Base-by-base conservation (phyloP, 2,888 invertebrate genomes). In the Luperina testacea region DNA sequence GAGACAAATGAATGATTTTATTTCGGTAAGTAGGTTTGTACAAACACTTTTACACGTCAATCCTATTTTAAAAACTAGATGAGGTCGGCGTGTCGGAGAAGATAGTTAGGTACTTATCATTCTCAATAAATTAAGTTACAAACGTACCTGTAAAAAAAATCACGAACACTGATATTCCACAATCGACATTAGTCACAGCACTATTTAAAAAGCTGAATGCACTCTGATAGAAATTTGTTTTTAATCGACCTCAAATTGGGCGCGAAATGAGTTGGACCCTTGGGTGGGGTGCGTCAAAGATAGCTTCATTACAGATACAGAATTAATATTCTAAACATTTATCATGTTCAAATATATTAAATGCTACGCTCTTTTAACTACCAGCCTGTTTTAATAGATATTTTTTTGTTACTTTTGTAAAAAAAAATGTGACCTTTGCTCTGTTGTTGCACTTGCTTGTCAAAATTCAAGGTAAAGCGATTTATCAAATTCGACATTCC, bases 201-300 rank as follows among this genome's bases (percentile, higher is more conserved):
- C 94, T 94, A 94, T 91, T 92, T 83, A 92, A 94, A 94, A 93
- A 94, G 92, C 92, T 61, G 92, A 94, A 94, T 95, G 95, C 95
- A 95, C 94, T 95, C 94, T 95, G 94, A 95, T 94, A 95, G 95
- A 96, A 96, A 96, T 96, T 96, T 94, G 95, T 95, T 96, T 96
- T 96, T 97, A 97, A 97, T 97, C 95, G 95, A 95, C 93, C 93
- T 94, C 93, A 95, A 97, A 97, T 97, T 97, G 96, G 96, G 97
- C 97, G 97, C 95, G 96, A 96, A 97, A 97, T 97, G 95, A 97
- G 94, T 93, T 91, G 91, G 93, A 90, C 95, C 95, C 95, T 94
- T 93, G 89, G 89, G 90, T 91, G 91, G 91, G 90, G 91, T 92
- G 91, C 83, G 90, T 89, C 91, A 90, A 89, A 90, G 94, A 94